Evolutionary conservation across 2,113 vertebrate species (phyloP).

Genomic region (Tupaia tana): DNA sequence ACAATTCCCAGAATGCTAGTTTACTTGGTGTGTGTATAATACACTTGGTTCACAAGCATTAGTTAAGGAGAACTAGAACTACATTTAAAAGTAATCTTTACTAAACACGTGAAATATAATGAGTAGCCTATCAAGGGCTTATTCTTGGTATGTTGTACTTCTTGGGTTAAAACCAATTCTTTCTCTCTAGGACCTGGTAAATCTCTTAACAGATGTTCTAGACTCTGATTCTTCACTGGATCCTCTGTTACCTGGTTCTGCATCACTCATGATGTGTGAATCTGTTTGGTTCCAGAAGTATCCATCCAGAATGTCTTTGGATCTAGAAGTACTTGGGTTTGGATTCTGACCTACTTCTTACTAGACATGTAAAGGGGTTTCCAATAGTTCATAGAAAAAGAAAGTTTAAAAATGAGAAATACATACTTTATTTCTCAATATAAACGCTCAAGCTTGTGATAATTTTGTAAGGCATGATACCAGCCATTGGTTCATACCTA

Average conservation of each 20-base stretch:
- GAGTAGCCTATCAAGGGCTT: neutral
- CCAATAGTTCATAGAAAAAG: no score
- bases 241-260: neutral
- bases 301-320: neutral
- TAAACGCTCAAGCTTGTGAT: no score
- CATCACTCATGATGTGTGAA: neutral
- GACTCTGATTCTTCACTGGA: neutral
- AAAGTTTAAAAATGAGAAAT: no score
- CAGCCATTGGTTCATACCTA: no score
- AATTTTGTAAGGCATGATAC: no score
- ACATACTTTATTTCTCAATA: no score
- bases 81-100: neutral
- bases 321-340: neutral
- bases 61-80: neutral
- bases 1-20: neutral
- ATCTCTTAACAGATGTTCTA: no score
- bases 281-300: neutral
- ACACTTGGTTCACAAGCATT: neutral
- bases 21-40: neutral
- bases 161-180: neutral
- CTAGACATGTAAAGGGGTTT: neutral
- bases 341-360: neutral
- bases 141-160: neutral
- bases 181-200: neutral
- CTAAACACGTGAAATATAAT: neutral